Evolutionary conservation across 2,113 vertebrate species (phyloP), one percentile per base, ranked within the genome.

Genomic region (Dunckerocampus dactyliophorus): DNA sequence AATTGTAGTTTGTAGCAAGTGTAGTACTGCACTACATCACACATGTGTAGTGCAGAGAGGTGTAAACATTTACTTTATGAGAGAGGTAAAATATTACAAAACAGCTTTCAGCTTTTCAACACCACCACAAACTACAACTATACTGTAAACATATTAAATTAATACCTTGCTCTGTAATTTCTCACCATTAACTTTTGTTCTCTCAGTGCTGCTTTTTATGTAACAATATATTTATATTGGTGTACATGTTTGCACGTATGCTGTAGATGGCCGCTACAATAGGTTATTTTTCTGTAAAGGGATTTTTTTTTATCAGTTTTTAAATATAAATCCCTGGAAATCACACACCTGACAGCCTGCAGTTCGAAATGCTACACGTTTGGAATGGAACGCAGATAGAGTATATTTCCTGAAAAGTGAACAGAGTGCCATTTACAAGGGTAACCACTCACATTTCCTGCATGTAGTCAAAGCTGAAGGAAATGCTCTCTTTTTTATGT

Each of bases 381-480:
- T 66, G 71, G 57, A 83, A 76, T 74, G 50, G 75, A 51, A 64
- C 58, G 63, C 65, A 47, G 37, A 71, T 50, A 50, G 10, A 22
- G 11, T 86, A 79, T 82, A 79, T 82, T 76, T 80, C 62, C 75
- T 62, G 59, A 75, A 63, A 82, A 50, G 20, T 22, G 48, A 87
- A 88, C 74, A 80, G 47, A 74, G 63, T 60, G 39, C 59, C 66
- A 75, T 82, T 88, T 83, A 82, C 67, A 54, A 72, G 59, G 13
- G 19, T 52, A 74, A 71, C 72, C 12, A 22, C 15, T 71, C 65
- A 52, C 17, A 72, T 74, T 60, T 54, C 62, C 48, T 19, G 34
- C 46, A 37, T 69, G 71, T 68, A 65, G 65, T 81, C 71, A 75
- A 70, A 72, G 73, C 65, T 20, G 6, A 65, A 46, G 61, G 52